Evolutionary conservation across 2,113 vertebrate genomes (phyloP).

Genomic region (Limanda limanda): DNA sequence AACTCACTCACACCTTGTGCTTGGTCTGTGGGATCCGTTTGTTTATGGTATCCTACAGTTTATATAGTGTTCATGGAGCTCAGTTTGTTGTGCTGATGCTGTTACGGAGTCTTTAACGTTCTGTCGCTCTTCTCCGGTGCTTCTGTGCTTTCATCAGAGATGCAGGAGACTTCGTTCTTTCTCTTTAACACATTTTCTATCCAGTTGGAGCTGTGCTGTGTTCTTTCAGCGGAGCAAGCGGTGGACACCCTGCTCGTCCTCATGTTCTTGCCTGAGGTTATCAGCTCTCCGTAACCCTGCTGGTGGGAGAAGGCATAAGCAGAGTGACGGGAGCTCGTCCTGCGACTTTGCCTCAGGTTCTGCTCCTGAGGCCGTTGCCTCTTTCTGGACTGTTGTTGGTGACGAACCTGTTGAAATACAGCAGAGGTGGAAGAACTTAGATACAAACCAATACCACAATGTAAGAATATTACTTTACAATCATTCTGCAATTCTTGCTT

Average conservation of each 20-base stretch:
- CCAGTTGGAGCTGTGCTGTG: slow-evolving; percentile 74
- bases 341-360: slow-evolving; percentile 78
- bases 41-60: neutral
- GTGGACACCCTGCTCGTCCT: slow-evolving; percentile 68
- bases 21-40: slow-evolving; percentile 29
- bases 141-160: slow-evolving; percentile 60
- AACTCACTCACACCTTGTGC: slow-evolving; percentile 45
- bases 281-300: slow-evolving; percentile 87
- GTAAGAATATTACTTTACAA: neutral
- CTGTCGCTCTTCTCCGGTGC: slow-evolving; percentile 56
- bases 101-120: slow-evolving; percentile 9
- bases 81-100: slow-evolving; percentile 19
- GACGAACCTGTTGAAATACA: slow-evolving; percentile 77
- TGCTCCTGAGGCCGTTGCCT: slow-evolving; percentile 78
- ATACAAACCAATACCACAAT: neutral
- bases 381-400: slow-evolving; percentile 77
- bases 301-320: slow-evolving; percentile 89
- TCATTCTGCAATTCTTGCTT: too few species aligned
- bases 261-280: slow-evolving; percentile 89
- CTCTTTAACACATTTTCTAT: slow-evolving; percentile 73
- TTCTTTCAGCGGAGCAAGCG: slow-evolving; percentile 61
- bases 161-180: slow-evolving; percentile 72
- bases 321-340: slow-evolving; percentile 86
- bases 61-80: neutral
- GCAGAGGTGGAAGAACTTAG: neutral